Evolutionary conservation across 2,888 invertebrate species (phyloP).

Genomic region (Opisthograptis luteolata): DNA sequence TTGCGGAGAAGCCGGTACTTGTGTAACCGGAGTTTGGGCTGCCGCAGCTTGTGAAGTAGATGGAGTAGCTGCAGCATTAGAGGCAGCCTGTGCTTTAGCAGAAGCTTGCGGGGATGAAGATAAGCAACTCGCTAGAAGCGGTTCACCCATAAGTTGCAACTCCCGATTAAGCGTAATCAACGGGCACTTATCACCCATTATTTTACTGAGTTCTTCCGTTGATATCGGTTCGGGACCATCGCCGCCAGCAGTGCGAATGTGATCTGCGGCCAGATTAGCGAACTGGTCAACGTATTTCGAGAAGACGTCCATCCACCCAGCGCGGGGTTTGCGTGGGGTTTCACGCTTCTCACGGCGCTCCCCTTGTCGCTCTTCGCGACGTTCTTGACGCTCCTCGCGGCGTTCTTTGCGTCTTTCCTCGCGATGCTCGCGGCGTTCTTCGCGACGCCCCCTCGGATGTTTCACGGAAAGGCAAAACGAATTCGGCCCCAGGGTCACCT

Average conservation of each 20-base stretch:
- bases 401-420: slow-evolving; percentile 42
- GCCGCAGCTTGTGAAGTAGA: neutral
- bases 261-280: slow-evolving; percentile 76
- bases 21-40: neutral
- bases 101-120: neutral
- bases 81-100: slow-evolving; percentile 8
- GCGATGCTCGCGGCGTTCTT: slow-evolving; percentile 44
- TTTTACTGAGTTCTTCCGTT: too few species aligned
- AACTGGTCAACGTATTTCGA: slow-evolving; percentile 81
- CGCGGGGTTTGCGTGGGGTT: slow-evolving; percentile 44
- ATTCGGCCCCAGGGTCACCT: too few species aligned
- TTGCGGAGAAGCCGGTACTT: neutral
- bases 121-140: too few species aligned
- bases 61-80: slow-evolving; percentile 8
- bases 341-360: slow-evolving; percentile 37
- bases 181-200: neutral
- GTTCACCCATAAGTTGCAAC: too few species aligned
- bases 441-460: slow-evolving; percentile 45
- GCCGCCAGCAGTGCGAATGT: slow-evolving; percentile 44
- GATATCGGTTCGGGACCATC: neutral
- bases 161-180: neutral
- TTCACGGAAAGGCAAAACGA: too few species aligned
- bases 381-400: slow-evolving; percentile 37
- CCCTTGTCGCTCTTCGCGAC: slow-evolving; percentile 36
- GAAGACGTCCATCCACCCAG: slow-evolving; percentile 78